A percentile compares a stretch with the other conserved stretches of the same genome.
Evolutionary conservation across 2,797 vertebrate genomes (phyloP).

Genomic region (Clarias fuscus): DNA sequence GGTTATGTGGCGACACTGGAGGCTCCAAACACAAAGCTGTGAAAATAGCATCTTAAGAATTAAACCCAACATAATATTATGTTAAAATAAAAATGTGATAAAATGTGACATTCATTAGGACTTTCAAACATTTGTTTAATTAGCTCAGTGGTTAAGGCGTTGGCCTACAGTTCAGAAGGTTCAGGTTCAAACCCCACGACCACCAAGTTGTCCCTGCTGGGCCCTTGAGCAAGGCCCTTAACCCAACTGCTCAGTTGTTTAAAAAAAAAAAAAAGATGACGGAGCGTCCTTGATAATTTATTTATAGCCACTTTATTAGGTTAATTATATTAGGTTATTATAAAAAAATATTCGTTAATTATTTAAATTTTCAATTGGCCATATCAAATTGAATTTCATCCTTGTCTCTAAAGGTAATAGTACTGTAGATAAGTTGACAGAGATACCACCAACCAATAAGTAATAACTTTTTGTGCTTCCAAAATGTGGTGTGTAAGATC

Average conservation of each 20-base stretch:
- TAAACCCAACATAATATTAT: neutral
- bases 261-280: too few relatives aligned
- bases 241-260: neutral
- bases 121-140: neutral
- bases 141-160: too few relatives aligned
- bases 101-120: neutral
- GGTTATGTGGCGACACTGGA: constrained; percentile 55
- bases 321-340: neutral
- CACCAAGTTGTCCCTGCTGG: too few relatives aligned
- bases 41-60: constrained; percentile 3
- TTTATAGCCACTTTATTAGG: neutral
- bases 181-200: too few relatives aligned
- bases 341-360: too few relatives aligned
- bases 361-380: neutral
- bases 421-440: neutral
- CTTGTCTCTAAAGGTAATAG: too few relatives aligned
- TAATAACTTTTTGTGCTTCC: neutral
- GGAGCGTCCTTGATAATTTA: neutral
- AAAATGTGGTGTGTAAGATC: neutral
- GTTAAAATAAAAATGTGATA: neutral
- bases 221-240: too few relatives aligned
- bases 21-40: constrained; percentile 75
- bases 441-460: neutral
- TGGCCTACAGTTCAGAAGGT: too few relatives aligned
- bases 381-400: neutral